A percentile compares a stretch with the other conserved stretches of the same genome.
Conservation (phyloP, 2,888 invertebrate species). For the Drosophila hamatofila region DNA sequence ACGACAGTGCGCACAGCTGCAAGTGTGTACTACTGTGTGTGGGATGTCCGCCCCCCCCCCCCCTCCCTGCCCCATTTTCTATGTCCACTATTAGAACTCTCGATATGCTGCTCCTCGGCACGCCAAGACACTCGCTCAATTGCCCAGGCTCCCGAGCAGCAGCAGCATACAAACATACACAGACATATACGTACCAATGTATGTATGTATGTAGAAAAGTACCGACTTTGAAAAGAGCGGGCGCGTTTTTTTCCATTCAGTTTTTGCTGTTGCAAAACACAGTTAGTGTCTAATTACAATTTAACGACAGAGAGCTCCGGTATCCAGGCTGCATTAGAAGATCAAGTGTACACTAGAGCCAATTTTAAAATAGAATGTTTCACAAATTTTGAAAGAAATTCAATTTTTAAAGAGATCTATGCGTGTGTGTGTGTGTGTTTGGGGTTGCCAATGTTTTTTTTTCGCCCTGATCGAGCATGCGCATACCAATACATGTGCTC, state of each 20-base stretch:
- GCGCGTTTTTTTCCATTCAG: conserved; percentile 46
- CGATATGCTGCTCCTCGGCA: conserved; percentile 44
- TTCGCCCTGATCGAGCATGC: conserved; percentile 67
- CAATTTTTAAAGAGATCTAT: conserved; percentile 42
- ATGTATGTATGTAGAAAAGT: conserved; percentile 18
- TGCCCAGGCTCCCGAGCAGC: conserved; percentile 46
- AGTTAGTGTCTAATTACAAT: conserved; percentile 33
- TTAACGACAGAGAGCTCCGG: conserved; percentile 9
- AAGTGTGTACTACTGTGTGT: conserved; percentile 54
- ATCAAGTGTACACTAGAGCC: conserved; percentile 38
- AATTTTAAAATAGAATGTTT: conserved; percentile 65
- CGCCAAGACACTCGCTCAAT: conserved; percentile 28
- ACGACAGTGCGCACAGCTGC: conserved; percentile 61
- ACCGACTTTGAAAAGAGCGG: conserved; percentile 54
- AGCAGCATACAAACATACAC: conserved; percentile 17
- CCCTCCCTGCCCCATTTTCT: conserved; percentile 4
- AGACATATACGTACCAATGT: not conserved
- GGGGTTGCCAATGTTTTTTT: conserved; percentile 65
- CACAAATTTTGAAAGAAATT: conserved; percentile 52
- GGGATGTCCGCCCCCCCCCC: conserved; percentile 12
- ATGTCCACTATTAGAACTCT: conserved; percentile 35
- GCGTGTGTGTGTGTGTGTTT: conserved; percentile 41
- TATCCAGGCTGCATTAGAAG: conserved; percentile 13
- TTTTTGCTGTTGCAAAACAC: conserved; percentile 23
- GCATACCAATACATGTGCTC: conserved; percentile 66